Percentiles rank a stretch among this genome's conserved stretches.
These are phyloP conservation scores for Nesogale talazaci DNA, from an alignment of 2,113 vertebrate genomes.

Conservation along the genomic window DNA sequence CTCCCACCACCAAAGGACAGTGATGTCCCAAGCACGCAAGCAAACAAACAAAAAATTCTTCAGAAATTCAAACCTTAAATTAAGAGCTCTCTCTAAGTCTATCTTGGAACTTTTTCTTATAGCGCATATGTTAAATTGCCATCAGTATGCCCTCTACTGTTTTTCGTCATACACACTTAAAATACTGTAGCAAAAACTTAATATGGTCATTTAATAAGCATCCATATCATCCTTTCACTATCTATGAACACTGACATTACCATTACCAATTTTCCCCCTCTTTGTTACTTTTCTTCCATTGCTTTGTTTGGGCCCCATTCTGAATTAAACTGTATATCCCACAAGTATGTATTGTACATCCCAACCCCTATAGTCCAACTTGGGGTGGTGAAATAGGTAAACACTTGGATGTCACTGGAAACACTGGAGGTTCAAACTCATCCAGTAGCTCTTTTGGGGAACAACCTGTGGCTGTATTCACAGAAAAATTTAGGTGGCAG, in stretches of 20 bases:
- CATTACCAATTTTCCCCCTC: neutral
- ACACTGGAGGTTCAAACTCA: neutral
- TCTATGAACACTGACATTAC: neutral
- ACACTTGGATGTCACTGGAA: neutral
- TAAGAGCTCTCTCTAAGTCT: neutral
- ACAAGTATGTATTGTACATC: neutral
- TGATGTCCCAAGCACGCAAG: too few relatives aligned
- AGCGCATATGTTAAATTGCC: neutral
- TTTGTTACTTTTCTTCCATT: constrained; percentile 1
- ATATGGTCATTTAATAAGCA: neutral
- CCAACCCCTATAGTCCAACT: neutral
- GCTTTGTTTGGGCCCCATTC: neutral
- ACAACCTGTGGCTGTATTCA: neutral
- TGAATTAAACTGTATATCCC: neutral
- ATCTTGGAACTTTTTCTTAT: constrained; percentile 38
- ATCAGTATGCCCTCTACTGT: neutral
- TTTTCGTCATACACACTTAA: neutral
- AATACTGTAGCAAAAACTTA: neutral
- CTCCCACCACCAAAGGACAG: too few relatives aligned
- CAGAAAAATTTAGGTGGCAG: neutral
- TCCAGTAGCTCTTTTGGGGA: neutral
- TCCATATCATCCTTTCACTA: neutral
- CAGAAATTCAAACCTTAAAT: constrained; percentile 8
- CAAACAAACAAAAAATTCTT: neutral
- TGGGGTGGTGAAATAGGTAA: neutral